Base-by-base conservation (phyloP, 2,113 vertebrate species). In the Tyto alba region DNA sequence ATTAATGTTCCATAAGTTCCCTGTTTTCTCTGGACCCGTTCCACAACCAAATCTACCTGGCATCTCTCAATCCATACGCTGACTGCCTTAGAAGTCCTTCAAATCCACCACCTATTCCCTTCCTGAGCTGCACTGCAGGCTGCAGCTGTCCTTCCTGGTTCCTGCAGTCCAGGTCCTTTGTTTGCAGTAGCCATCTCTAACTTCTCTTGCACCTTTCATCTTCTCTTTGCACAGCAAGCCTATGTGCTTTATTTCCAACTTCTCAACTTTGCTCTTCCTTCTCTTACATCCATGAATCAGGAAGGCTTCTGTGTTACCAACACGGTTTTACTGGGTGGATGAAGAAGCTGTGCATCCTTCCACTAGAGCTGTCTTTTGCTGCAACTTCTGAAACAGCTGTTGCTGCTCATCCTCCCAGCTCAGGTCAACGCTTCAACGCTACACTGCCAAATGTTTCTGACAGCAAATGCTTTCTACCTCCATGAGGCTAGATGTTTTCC, bases 381-480 rank as follows among this genome's bases (percentile, higher is more conserved):
- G 13, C 16, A 69, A 14, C 45, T 36, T 9, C 41, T 63, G 47
- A 72, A 85, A 23, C 26, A 8, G 29, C 27, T 67, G 22, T 23
- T 20, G 21, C 7, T 8, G 23, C 52, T 82, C 66, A 78, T 34
- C 43, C 32, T 55, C 11, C 9, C 41, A 43, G 48, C 11, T 50
- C 57, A 41, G 67, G 53, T 43, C 75, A n/a, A n/a, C n/a, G n/a
- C n/a, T n/a, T n/a, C n/a, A 83, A 47, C 0, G 0, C 29, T 21
- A 36, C 23, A 3, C 32, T 50, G 32, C 32, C 10, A 6, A 50
- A 59, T 22, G 34, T 4, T 68, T 47, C 40, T 3, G 13, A 56
- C 12, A 67, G 41, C 5, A 71, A 71, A 62, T 48, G 16, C 40
- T 56, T 81, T 77, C 56, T 64, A 32, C 10, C 9, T 16, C 72